Evolutionary conservation across 1,140 invertebrate genomes (phyloP).

Genomic region (Bombus turneri): DNA sequence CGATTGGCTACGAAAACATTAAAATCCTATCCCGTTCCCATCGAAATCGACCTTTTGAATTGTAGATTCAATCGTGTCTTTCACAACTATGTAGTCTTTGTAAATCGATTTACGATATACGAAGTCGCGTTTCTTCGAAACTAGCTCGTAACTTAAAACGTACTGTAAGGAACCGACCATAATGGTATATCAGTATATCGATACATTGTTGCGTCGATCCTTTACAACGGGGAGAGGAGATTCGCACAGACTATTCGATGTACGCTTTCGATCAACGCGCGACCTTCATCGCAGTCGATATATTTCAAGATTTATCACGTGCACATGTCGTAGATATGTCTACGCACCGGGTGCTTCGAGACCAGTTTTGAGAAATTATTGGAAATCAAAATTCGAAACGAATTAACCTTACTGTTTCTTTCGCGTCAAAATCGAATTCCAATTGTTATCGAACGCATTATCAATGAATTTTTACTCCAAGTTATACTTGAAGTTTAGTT

Average conservation of each 20-base stretch:
- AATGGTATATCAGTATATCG: neutral
- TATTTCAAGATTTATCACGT: slow-evolving; percentile 62
- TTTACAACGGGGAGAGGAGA: neutral
- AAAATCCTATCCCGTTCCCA: neutral
- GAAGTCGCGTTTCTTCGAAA: slow-evolving; percentile 38
- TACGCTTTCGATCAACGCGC: slow-evolving; percentile 30
- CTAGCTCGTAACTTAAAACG: slow-evolving; percentile 16
- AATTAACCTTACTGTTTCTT: neutral
- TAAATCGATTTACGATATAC: slow-evolving; percentile 65
- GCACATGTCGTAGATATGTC: slow-evolving; percentile 70
- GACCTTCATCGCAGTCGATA: slow-evolving; percentile 47
- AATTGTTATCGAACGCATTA: neutral
- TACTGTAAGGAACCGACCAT: neutral
- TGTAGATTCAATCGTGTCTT: slow-evolving; percentile 77
- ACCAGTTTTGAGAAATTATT: slow-evolving; percentile 37
- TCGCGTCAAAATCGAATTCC: neutral
- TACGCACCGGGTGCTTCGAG: slow-evolving; percentile 56
- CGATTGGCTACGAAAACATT: neutral
- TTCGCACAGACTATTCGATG: slow-evolving; percentile 16
- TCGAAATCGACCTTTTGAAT: slow-evolving; percentile 51
- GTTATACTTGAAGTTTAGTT: neutral
- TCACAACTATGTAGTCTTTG: slow-evolving; percentile 73
- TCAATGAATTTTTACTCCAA: neutral
- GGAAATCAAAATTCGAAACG: neutral
- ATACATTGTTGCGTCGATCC: slow-evolving; percentile 2